Evolutionary conservation across 2,797 vertebrate genomes (phyloP).

Genomic region (Acanthornis magna): DNA sequence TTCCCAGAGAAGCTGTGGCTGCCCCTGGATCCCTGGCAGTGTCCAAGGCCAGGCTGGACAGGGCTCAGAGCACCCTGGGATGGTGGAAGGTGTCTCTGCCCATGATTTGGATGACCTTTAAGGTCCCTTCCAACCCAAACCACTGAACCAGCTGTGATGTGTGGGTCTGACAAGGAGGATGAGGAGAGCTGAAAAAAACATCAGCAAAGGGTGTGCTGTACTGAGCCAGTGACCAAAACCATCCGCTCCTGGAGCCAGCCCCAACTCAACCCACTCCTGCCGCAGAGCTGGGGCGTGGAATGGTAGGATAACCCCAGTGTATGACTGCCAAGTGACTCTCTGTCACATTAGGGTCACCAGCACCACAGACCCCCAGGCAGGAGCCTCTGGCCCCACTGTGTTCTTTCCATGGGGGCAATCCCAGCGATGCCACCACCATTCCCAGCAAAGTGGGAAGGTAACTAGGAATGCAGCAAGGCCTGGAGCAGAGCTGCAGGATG

Average conservation of each 20-base stretch:
- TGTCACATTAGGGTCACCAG: accelerated
- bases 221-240: accelerated
- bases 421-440: neutral
- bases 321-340: neutral
- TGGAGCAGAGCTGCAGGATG: neutral
- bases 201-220: neutral
- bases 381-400: neutral
- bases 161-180: neutral
- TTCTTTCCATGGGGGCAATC: accelerated
- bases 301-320: neutral
- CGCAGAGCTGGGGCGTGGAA: neutral
- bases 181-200: neutral
- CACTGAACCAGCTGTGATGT: neutral
- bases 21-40: neutral
- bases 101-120: neutral
- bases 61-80: neutral
- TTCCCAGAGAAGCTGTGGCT: neutral
- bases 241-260: neutral
- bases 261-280: neutral
- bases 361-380: neutral
- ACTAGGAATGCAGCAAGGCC: neutral
- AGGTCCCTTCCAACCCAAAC: neutral
- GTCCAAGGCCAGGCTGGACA: accelerated
- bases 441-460: accelerated
- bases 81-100: neutral